Percentiles rank a stretch among this genome's conserved stretches.
These are phyloP conservation scores for Willowsia nigromaculata DNA, from an alignment of 2,888 invertebrate genomes.

Conservation along the genomic window DNA sequence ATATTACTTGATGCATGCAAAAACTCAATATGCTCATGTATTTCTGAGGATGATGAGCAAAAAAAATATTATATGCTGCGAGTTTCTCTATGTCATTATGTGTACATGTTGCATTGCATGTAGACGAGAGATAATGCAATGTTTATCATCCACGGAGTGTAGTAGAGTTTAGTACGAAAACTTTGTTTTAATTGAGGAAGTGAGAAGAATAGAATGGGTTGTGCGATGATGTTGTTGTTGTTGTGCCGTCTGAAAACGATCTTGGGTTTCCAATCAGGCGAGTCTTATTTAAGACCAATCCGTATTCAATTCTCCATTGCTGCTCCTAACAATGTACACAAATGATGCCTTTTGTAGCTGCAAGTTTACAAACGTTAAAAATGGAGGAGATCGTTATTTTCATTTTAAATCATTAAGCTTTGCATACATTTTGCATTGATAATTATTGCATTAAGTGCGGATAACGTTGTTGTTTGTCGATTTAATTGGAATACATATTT, in stretches of 20 bases:
- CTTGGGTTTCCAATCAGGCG: slow-evolving; percentile 63
- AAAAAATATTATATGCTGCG: too few species aligned
- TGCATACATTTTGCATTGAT: not conserved
- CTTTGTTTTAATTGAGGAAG: slow-evolving; percentile 69
- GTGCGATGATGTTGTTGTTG: not conserved
- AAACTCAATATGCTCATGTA: too few species aligned
- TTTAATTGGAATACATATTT: too few species aligned
- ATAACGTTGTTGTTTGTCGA: too few species aligned
- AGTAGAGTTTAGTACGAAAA: not conserved
- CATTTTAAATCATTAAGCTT: not conserved
- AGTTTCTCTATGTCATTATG: too few species aligned
- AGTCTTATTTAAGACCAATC: slow-evolving; percentile 31
- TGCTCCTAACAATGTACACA: not conserved
- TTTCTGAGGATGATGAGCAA: too few species aligned
- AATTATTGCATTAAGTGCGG: too few species aligned
- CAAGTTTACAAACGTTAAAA: not conserved
- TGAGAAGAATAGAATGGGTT: slow-evolving; percentile 35
- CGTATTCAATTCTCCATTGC: not conserved
- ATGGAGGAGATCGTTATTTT: slow-evolving; percentile 10
- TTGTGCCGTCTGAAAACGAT: slow-evolving; percentile 31
- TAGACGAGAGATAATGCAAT: not conserved
- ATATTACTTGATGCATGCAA: too few species aligned
- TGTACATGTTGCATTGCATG: not conserved
- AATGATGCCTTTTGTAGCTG: not conserved
- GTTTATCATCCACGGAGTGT: not conserved